Evolutionary conservation across 2,797 vertebrate genomes (phyloP).

Genomic region (Molossus molossus): DNA sequence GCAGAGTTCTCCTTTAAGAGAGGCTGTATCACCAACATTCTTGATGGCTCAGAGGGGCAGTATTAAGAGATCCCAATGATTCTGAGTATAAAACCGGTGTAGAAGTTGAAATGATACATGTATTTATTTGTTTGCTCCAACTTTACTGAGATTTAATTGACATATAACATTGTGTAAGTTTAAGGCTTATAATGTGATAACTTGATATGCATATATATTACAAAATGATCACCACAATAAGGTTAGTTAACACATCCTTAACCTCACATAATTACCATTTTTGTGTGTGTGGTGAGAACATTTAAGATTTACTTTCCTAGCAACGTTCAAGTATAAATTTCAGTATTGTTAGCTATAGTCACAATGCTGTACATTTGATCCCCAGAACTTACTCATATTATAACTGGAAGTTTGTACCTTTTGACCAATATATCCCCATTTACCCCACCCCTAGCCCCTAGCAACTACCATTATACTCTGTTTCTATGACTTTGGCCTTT

Average conservation of each 20-base stretch:
- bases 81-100: constrained; percentile 57
- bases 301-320: no score
- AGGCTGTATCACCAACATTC: not conserved
- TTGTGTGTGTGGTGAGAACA: no score
- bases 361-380: not conserved
- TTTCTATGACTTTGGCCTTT: no score
- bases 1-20: not conserved
- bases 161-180: no score
- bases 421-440: not conserved
- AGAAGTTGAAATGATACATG: not conserved
- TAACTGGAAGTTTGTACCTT: not conserved
- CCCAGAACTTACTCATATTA: not conserved
- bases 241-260: no score
- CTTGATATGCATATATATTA: no score
- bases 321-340: no score
- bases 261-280: no score
- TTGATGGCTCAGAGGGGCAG: not conserved
- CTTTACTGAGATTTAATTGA: not conserved
- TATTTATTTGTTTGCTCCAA: not conserved
- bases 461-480: no score
- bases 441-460: not conserved
- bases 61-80: not conserved
- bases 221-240: no score
- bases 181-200: no score
- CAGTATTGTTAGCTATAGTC: no score